These are phyloP conservation scores for Condylura cristata DNA, from an alignment of 2,113 vertebrate species.

Conservation along the genomic window DNA sequence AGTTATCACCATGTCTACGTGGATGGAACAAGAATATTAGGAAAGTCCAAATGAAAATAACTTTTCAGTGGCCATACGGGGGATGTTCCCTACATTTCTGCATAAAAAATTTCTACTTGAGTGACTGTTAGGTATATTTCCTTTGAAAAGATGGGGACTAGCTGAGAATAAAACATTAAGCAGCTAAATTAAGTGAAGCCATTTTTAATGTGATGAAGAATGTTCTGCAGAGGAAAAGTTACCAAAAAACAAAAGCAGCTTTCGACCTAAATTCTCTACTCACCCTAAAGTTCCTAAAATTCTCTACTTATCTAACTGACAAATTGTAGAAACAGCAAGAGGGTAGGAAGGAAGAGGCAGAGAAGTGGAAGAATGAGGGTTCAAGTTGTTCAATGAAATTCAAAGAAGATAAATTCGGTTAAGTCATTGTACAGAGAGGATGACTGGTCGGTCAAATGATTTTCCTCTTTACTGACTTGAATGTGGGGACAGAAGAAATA, in stretches of 20 bases:
- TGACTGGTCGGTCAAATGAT: conserved; percentile 60
- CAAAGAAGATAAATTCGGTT: conserved; percentile 73
- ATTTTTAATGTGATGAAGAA: too few relatives aligned
- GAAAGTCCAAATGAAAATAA: neutral
- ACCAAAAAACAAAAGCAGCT: neutral
- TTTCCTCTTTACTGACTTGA: conserved; percentile 73
- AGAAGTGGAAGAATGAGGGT: neutral
- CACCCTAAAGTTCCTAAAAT: neutral
- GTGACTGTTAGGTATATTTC: rapidly evolving
- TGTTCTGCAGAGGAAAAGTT: neutral
- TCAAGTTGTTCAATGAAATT: neutral
- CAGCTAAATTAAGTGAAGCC: neutral
- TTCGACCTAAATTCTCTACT: neutral
- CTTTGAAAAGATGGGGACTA: neutral
- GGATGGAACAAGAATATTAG: conserved; percentile 30
- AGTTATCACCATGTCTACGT: neutral
- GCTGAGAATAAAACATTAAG: neutral
- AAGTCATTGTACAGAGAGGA: conserved; percentile 75
- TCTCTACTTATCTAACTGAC: neutral
- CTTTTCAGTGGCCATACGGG: neutral
- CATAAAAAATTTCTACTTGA: neutral
- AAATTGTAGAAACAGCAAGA: neutral
- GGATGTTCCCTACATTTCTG: neutral
- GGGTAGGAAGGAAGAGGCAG: neutral
- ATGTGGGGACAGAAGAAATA: conserved; percentile 76